Conservation (phyloP, 2,113 vertebrate genomes). For the Lasiurus borealis region DNA sequence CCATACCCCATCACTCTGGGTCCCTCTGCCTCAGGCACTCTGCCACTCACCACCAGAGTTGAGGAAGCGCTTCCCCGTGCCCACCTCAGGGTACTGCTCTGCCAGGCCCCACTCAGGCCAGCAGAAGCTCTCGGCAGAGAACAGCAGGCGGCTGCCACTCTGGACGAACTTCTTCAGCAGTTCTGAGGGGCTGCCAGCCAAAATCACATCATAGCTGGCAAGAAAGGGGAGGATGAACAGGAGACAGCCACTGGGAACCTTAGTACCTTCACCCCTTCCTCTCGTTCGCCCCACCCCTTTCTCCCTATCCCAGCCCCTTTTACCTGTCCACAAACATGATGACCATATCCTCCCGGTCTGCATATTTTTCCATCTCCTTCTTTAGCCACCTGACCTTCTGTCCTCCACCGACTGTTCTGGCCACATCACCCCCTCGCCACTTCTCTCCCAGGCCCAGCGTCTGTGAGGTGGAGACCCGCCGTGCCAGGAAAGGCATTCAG, state of each 20-base stretch:
- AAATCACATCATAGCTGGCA: slow-evolving; percentile 88
- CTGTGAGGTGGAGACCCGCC: slow-evolving; percentile 61
- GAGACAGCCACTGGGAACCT: neutral
- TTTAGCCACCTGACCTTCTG: slow-evolving; percentile 96
- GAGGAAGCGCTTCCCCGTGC: slow-evolving; percentile 90
- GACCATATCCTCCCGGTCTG: slow-evolving; percentile 85
- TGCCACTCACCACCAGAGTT: slow-evolving; percentile 88
- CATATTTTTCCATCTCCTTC: slow-evolving; percentile 89
- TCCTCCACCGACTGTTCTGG: slow-evolving; percentile 92
- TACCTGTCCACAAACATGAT: slow-evolving; percentile 96
- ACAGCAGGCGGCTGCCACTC: slow-evolving; percentile 86
- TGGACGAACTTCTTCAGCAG: slow-evolving; percentile 87
- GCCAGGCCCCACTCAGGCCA: slow-evolving; percentile 90
- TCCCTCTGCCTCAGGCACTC: neutral
- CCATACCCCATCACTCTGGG: neutral
- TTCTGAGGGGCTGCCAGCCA: slow-evolving; percentile 87
- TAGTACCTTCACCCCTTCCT: neutral
- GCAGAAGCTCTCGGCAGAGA: slow-evolving; percentile 90
- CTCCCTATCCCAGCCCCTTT: neutral
- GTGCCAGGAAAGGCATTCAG: neutral
- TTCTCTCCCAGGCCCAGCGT: slow-evolving; percentile 86
- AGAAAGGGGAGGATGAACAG: neutral
- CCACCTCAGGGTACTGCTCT: slow-evolving; percentile 87
- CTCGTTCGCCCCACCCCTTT: too few species aligned
- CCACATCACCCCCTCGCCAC: slow-evolving; percentile 91